Conservation (phyloP, 2,888 invertebrate genomes). For the Halictus quadricinctus region DNA sequence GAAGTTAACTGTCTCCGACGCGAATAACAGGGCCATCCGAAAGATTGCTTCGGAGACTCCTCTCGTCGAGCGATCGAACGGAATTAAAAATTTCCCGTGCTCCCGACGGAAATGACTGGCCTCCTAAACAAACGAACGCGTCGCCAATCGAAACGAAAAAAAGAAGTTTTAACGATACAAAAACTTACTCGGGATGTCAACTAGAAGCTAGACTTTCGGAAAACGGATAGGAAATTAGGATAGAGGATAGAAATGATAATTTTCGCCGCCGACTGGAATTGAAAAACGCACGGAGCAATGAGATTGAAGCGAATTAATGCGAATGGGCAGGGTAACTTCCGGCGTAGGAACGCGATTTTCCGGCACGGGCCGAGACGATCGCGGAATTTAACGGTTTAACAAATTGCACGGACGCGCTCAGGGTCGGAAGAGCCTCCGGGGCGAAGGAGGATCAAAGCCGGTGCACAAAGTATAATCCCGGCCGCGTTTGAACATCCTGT, state of each 20-base stretch:
- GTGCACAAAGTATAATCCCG: slow-evolving; percentile 75
- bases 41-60: slow-evolving; percentile 11
- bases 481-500: slow-evolving; percentile 74
- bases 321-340: neutral
- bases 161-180: neutral
- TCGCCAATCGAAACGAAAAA: neutral
- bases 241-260: neutral
- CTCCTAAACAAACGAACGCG: neutral
- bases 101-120: neutral
- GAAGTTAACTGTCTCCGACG: slow-evolving; percentile 43
- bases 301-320: slow-evolving; percentile 28
- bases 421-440: slow-evolving; percentile 61
- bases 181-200: no score
- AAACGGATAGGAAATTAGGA: no score
- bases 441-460: slow-evolving; percentile 78
- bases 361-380: slow-evolving; percentile 54
- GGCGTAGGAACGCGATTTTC: slow-evolving; percentile 32
- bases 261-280: neutral
- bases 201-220: no score
- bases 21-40: neutral
- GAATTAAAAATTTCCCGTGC: slow-evolving; percentile 17
- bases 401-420: slow-evolving; percentile 73
- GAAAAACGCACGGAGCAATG: neutral
- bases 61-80: neutral
- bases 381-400: slow-evolving; percentile 78